Evolutionary conservation across 2,113 vertebrate genomes (phyloP).

Genomic region (Ptychochromis oligacanthus): DNA sequence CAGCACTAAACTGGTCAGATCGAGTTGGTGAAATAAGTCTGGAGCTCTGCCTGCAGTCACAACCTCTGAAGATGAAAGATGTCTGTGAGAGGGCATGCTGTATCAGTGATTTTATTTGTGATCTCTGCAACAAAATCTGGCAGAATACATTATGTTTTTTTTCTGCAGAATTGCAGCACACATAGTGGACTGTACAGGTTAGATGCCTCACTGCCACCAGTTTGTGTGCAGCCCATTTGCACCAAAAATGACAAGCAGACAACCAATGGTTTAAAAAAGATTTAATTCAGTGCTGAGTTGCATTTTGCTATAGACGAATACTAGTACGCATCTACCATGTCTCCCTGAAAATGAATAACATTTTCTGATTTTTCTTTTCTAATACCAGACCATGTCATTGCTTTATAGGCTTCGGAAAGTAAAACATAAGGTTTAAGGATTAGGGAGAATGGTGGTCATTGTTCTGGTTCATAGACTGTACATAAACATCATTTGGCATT

Average conservation of each 20-base stretch:
- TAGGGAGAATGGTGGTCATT: neutral
- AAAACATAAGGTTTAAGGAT: too few relatives aligned
- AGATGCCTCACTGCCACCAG: neutral
- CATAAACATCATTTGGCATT: fast-evolving
- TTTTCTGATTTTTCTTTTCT: too few relatives aligned
- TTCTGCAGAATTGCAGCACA: neutral
- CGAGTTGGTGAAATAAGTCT: constrained; percentile 8
- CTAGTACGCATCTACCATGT: neutral
- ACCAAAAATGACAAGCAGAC: neutral
- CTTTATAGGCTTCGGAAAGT: too few relatives aligned
- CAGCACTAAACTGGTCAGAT: constrained; percentile 11
- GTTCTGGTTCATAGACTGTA: fast-evolving
- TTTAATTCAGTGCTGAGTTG: neutral
- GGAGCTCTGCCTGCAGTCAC: neutral
- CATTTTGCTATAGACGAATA: neutral
- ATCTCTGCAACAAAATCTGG: neutral
- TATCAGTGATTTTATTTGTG: neutral
- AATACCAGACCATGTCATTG: too few relatives aligned
- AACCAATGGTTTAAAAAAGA: neutral
- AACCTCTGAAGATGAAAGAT: neutral
- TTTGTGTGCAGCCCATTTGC: neutral
- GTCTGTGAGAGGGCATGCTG: neutral
- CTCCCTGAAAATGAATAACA: too few relatives aligned
- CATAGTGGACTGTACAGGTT: neutral
- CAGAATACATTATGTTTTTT: neutral